Evolutionary conservation across 2,797 vertebrate genomes (phyloP).

Genomic region (Kryptopterus vitreolus): DNA sequence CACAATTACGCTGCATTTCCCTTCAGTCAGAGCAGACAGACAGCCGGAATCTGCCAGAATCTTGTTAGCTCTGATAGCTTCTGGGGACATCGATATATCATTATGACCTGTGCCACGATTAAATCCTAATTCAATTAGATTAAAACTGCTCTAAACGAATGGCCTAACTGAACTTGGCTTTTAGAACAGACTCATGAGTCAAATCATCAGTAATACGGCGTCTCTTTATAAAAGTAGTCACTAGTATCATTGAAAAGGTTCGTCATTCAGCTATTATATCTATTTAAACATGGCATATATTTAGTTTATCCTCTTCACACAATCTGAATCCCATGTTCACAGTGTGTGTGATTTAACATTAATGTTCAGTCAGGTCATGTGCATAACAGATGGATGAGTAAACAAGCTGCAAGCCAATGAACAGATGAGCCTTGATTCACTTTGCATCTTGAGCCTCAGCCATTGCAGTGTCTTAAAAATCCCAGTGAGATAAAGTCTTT

Average conservation of each 20-base stretch:
- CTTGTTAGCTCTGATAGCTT: constrained; percentile 31
- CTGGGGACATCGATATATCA: not conserved
- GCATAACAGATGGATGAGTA: constrained; percentile 3
- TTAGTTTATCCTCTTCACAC: too few species aligned
- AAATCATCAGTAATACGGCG: too few species aligned
- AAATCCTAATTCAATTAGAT: constrained; percentile 3
- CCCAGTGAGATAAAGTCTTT: not conserved
- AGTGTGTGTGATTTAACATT: not conserved
- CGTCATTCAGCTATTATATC: too few species aligned
- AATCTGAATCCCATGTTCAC: not conserved
- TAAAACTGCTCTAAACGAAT: not conserved
- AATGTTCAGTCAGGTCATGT: not conserved
- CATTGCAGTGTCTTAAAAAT: not conserved
- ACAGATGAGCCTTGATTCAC: not conserved
- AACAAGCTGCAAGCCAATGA: constrained; percentile 5
- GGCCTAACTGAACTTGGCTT: not conserved
- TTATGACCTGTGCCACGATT: not conserved
- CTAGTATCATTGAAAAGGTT: too few species aligned
- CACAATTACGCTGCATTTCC: not conserved
- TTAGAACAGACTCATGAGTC: not conserved
- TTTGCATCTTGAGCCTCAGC: not conserved
- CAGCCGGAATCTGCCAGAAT: constrained; percentile 10
- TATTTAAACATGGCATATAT: too few species aligned
- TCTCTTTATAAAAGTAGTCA: too few species aligned
- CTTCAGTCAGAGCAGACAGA: constrained; percentile 1